These are phyloP conservation scores for Falcaria lacertinaria DNA, from an alignment of 2,888 invertebrate species.

Conservation along the genomic window DNA sequence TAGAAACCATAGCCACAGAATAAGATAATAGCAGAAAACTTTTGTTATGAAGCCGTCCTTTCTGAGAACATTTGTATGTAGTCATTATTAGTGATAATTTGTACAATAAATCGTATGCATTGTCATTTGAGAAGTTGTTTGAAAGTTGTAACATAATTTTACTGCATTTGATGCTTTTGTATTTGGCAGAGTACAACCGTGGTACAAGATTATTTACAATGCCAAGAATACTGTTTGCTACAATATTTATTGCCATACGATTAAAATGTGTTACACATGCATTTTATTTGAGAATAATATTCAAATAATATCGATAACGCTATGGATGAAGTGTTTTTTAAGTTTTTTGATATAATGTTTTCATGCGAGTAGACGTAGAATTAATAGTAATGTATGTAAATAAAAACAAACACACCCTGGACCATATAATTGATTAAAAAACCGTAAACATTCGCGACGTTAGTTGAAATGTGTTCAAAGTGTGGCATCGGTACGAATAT, in stretches of 20 bases:
- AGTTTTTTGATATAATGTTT: too few relatives aligned
- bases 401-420: too few relatives aligned
- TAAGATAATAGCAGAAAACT: constrained; percentile 15
- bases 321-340: too few relatives aligned
- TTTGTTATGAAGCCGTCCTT: constrained; percentile 12
- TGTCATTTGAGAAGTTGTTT: constrained; percentile 8
- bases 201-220: too few relatives aligned
- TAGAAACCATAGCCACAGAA: background rate
- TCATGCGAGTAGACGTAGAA: too few relatives aligned
- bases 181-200: background rate
- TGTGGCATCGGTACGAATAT: constrained; percentile 11
- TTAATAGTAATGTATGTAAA: too few relatives aligned
- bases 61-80: constrained; percentile 21
- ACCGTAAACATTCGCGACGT: background rate
- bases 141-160: constrained; percentile 1
- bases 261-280: too few relatives aligned
- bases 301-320: too few relatives aligned
- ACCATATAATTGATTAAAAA: too few relatives aligned
- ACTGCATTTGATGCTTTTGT: constrained; percentile 1
- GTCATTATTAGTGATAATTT: constrained; percentile 34
- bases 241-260: too few relatives aligned
- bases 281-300: too few relatives aligned
- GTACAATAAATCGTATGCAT: constrained; percentile 24
- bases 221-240: too few relatives aligned
- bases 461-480: constrained; percentile 5